These are phyloP conservation scores for Himalopsyche kuldschensis DNA, from an alignment of 2,888 invertebrate species.

Conservation along the genomic window DNA sequence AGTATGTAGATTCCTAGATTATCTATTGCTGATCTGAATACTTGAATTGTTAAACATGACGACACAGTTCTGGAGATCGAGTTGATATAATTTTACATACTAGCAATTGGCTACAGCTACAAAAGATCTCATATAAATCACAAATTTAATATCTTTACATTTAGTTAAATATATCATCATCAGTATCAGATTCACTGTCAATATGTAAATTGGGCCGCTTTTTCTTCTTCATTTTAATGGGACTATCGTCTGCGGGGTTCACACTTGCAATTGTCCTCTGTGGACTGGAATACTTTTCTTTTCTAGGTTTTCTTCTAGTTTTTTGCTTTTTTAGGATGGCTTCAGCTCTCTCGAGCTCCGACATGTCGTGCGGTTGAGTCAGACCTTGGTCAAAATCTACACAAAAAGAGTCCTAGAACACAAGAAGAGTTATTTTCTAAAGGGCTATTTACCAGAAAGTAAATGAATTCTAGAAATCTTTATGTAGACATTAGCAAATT, in stretches of 20 bases:
- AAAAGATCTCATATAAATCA: no score
- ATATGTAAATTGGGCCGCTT: slow-evolving; percentile 47
- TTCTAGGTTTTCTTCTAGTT: slow-evolving; percentile 43
- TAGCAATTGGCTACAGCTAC: no score
- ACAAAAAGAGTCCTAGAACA: slow-evolving; percentile 67
- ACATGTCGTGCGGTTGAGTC: slow-evolving; percentile 54
- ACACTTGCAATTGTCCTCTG: not conserved
- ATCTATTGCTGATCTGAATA: no score
- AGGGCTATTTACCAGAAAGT: not conserved
- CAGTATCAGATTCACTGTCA: slow-evolving; percentile 52
- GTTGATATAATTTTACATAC: no score
- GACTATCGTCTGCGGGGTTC: slow-evolving; percentile 46
- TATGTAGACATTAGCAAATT: not conserved
- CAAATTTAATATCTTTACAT: not conserved
- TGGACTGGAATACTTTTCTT: not conserved
- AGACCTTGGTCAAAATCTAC: slow-evolving; percentile 62
- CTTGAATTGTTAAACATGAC: no score
- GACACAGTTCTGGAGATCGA: no score
- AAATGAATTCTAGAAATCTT: not conserved
- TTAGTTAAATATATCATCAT: slow-evolving; percentile 22
- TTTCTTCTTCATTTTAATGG: slow-evolving; percentile 45
- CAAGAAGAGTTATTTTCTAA: not conserved
- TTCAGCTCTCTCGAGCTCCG: slow-evolving; percentile 67
- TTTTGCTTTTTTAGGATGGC: slow-evolving; percentile 53
- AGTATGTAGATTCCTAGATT: no score